Evolutionary conservation across 2,888 invertebrate genomes (phyloP), one percentile per base, ranked within the genome.

Genomic region (Pyrrhosoma nymphula): DNA sequence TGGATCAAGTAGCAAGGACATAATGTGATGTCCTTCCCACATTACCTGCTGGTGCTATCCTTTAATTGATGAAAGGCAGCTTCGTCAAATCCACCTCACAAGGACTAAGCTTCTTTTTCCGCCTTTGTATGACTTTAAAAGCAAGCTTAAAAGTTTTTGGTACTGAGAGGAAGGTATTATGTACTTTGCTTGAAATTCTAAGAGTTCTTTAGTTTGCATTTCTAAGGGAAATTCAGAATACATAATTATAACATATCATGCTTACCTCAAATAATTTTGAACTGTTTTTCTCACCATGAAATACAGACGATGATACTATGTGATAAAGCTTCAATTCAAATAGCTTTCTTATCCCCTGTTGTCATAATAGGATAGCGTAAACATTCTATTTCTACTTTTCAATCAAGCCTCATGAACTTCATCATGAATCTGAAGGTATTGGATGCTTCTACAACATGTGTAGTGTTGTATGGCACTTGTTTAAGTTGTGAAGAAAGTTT

Each of bases 51-150:
- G 47, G 47, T 35, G n/a, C n/a, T 39, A 93, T 56, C 20, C n/a
- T 93, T 35, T n/a, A 30, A 39, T 47, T 93, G 69, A 93, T 26
- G 69, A 23, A 47, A 93, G 69, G 47, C 47, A 47, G 93, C 60
- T 55, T 93, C 69, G 55, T 63, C 93, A 26, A 93, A 69, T 75
- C 30, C 69, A 93, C 69, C 69, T 69, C 93, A 14, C 4, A 69
- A 60, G 93, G 93, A 93, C 69, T 39, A 69, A 8, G 63, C 89
- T 93, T 93, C 69, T 69, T 14, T 93, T 93, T 93, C 69, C 63
- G 69, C 93, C 20, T 93, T 93, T 93, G 93, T 93, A 93, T 63
- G 93, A 75, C 63, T 93, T 39, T 12, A 69, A 69, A 93, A n/a
- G 0, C 4, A n/a, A 35, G 47, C 75, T 75, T 47, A 93, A 93